These are phyloP conservation scores for Hystrix brachyura DNA, from an alignment of 2,113 vertebrate species.

Conservation along the genomic window DNA sequence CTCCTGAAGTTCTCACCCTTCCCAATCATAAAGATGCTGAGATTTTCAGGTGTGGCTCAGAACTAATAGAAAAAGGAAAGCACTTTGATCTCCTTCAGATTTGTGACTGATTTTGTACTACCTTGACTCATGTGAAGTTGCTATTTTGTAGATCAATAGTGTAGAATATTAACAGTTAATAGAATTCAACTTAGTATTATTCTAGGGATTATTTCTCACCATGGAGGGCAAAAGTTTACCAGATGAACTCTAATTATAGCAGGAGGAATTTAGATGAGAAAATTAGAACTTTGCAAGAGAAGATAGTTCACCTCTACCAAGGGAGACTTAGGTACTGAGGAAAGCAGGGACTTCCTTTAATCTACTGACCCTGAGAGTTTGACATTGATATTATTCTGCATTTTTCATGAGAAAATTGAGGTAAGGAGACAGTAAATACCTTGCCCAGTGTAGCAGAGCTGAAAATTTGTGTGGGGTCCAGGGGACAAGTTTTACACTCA, in stretches of 20 bases:
- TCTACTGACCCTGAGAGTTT: neutral
- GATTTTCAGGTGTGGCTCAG: neutral
- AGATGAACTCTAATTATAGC: neutral
- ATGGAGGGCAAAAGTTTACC: neutral
- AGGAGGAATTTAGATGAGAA: conserved; percentile 34
- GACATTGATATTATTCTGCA: neutral
- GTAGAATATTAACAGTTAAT: neutral
- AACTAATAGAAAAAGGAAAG: neutral
- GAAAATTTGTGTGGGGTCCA: neutral
- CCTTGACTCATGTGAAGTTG: neutral
- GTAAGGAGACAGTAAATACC: neutral
- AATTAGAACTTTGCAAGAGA: conserved; percentile 7
- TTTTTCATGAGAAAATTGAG: neutral
- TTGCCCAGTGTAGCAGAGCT: neutral
- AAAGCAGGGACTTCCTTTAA: neutral
- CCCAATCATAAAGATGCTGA: neutral
- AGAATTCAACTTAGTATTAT: neutral
- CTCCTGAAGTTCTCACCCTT: neutral
- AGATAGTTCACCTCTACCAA: neutral
- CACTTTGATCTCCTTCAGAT: neutral
- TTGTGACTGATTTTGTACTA: neutral
- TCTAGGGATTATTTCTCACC: neutral
- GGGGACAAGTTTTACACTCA: neutral
- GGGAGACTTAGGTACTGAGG: neutral
- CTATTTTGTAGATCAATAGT: neutral